Percentiles rank a stretch among this genome's conserved stretches.
These are phyloP conservation scores for Actinostola sp. DNA, from an alignment of 92 coral and sea anemone species.

Conservation along the genomic window DNA sequence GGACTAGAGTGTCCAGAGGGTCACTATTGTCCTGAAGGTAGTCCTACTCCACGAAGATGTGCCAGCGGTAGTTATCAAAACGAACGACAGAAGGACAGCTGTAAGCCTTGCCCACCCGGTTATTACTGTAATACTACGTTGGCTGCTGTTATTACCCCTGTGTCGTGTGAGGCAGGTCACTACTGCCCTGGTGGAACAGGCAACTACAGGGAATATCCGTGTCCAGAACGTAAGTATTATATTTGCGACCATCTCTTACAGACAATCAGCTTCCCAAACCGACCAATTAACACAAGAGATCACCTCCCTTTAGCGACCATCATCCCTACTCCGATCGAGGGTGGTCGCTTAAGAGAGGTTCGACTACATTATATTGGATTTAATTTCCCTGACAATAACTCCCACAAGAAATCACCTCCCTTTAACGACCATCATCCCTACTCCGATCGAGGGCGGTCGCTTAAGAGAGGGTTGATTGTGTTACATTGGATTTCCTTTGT, in stretches of 20 bases:
- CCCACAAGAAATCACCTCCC: too few species aligned
- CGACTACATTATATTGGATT: too few species aligned
- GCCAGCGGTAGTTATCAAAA: slow-evolving; percentile 90
- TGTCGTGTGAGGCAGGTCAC: slow-evolving; percentile 76
- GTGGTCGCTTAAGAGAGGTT: too few species aligned
- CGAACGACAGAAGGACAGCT: slow-evolving; percentile 66
- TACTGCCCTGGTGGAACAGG: slow-evolving; percentile 86
- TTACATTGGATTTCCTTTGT: not conserved
- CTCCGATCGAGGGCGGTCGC: too few species aligned
- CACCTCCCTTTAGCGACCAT: too few species aligned
- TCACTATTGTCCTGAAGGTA: slow-evolving; percentile 80
- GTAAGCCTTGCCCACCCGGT: slow-evolving; percentile 82
- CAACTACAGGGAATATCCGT: slow-evolving; percentile 78
- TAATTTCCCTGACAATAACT: too few species aligned
- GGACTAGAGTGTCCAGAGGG: slow-evolving; percentile 78
- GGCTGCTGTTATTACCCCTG: slow-evolving; percentile 81
- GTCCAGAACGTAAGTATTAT: slow-evolving; percentile 85
- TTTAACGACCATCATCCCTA: too few species aligned
- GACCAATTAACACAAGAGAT: too few species aligned
- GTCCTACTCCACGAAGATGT: slow-evolving; percentile 74
- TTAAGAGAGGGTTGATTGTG: too few species aligned
- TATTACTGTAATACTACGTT: slow-evolving; percentile 85
- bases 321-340: too few species aligned
- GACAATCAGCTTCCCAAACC: too few species aligned
- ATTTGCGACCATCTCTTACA: too few species aligned